Evolutionary conservation across 1,140 invertebrate species (phyloP).

Genomic region (Apis laboriosa): DNA sequence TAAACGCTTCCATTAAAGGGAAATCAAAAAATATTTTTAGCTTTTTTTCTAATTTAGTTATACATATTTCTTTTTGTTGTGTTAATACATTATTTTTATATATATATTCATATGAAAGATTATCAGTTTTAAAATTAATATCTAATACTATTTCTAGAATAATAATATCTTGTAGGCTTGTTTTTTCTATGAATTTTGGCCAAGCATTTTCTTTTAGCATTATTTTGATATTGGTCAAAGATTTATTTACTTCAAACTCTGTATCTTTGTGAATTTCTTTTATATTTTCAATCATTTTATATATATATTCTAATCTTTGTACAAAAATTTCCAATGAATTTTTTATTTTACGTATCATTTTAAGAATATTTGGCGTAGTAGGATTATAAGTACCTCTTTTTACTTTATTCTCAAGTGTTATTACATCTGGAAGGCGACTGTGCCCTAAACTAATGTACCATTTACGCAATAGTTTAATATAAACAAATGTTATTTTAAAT

Average conservation of each 20-base stretch:
- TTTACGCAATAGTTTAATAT: slow-evolving; percentile 29
- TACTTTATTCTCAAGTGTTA: slow-evolving; percentile 15
- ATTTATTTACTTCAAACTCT: slow-evolving; percentile 12
- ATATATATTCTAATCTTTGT: not conserved
- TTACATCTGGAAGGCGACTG: slow-evolving; percentile 21
- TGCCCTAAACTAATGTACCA: slow-evolving; percentile 45
- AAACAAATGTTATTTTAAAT: slow-evolving; percentile 41
- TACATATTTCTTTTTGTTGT: not conserved
- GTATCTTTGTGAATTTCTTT: slow-evolving; percentile 30
- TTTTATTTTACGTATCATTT: slow-evolving; percentile 12
- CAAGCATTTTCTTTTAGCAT: slow-evolving; percentile 31
- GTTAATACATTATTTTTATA: not conserved
- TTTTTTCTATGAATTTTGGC: slow-evolving; percentile 28
- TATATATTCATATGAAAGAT: slow-evolving; percentile 16
- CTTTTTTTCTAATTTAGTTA: slow-evolving; percentile 15
- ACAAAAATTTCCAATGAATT: slow-evolving; percentile 3
- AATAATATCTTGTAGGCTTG: not conserved
- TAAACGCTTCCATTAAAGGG: slow-evolving; percentile 17
- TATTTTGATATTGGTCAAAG: slow-evolving; percentile 7
- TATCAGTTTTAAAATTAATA: slow-evolving; percentile 2
- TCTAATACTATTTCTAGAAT: slow-evolving; percentile 20
- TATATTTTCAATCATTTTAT: slow-evolving; percentile 5
- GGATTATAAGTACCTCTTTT: slow-evolving; percentile 26
- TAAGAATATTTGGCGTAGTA: not conserved
- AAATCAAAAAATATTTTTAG: slow-evolving; percentile 32